These are phyloP conservation scores for Nemopilema nomurai DNA, from an alignment of 30 jellyfish, hydroid and myxozoan species.

Conservation along the genomic window DNA sequence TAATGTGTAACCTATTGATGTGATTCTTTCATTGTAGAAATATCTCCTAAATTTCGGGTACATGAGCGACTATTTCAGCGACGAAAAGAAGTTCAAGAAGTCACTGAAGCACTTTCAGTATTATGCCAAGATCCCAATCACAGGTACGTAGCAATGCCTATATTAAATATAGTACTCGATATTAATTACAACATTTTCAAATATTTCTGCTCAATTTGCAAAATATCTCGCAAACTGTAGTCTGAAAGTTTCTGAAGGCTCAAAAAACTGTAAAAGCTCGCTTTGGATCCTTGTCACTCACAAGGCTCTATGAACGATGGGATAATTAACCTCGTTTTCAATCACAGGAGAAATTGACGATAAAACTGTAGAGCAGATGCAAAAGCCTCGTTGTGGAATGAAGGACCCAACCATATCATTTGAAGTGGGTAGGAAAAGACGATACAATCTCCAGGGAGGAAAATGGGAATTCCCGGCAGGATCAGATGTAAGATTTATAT, in stretches of 20 bases:
- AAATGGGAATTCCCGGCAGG: conserved; percentile 52
- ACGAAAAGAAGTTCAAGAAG: not conserved
- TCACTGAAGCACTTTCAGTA: conserved; percentile 13
- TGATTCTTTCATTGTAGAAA: conserved; percentile 10
- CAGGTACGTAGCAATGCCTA: conserved; percentile 2
- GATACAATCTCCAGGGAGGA: conserved; percentile 80
- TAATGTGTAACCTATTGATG: not conserved
- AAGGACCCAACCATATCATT: conserved; percentile 35
- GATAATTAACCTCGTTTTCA: too few species aligned
- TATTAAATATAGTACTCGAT: too few species aligned
- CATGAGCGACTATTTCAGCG: not conserved
- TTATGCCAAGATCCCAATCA: conserved; percentile 20
- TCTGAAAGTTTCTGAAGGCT: too few species aligned
- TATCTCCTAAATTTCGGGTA: conserved; percentile 27
- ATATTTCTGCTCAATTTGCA: too few species aligned
- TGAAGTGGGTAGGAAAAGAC: conserved; percentile 36
- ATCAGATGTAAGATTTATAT: conserved; percentile 15
- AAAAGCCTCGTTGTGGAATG: conserved; percentile 86
- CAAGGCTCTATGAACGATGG: too few species aligned
- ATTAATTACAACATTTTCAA: too few species aligned
- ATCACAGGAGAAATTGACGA: conserved; percentile 69
- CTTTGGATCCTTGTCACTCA: too few species aligned
- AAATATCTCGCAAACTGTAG: too few species aligned
- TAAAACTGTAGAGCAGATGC: conserved; percentile 65
- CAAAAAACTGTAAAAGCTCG: too few species aligned